Conservation (phyloP, 2,113 vertebrate species). For the Dicrurus megarhynchus region DNA sequence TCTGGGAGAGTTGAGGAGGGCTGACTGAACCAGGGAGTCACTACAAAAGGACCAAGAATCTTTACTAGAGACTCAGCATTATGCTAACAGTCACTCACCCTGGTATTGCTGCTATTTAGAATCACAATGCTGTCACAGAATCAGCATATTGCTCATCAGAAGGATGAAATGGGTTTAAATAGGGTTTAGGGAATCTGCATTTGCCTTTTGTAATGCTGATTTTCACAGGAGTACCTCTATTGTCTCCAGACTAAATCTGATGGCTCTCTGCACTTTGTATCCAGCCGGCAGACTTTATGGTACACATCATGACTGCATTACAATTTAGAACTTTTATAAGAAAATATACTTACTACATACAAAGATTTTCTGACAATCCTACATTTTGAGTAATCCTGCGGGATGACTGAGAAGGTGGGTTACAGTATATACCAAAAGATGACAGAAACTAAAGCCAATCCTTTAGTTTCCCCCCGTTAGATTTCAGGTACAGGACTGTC, state of each 20-base stretch:
- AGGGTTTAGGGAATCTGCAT: background rate
- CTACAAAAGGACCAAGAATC: background rate
- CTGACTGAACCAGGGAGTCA: background rate
- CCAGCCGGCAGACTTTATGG: background rate
- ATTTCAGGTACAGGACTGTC: background rate
- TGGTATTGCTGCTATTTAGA: background rate
- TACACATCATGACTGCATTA: background rate
- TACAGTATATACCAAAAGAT: background rate
- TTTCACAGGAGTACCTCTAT: background rate
- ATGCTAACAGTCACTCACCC: background rate
- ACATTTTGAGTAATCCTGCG: background rate
- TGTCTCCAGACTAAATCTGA: background rate
- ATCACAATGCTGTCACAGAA: background rate
- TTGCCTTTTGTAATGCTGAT: conserved; percentile 7
- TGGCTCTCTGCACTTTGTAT: background rate
- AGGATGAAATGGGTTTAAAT: background rate
- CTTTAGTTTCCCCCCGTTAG: background rate
- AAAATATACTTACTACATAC: background rate
- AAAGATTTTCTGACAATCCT: background rate
- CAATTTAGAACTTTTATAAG: background rate
- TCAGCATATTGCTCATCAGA: background rate
- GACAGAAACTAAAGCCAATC: background rate
- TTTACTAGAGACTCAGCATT: background rate
- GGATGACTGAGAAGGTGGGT: background rate
- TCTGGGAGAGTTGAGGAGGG: background rate